A percentile compares a stretch with the other conserved stretches of the same genome.
These are phyloP conservation scores for Teleopsis dalmanni DNA, from an alignment of 1,140 invertebrate genomes.

Conservation along the genomic window DNA sequence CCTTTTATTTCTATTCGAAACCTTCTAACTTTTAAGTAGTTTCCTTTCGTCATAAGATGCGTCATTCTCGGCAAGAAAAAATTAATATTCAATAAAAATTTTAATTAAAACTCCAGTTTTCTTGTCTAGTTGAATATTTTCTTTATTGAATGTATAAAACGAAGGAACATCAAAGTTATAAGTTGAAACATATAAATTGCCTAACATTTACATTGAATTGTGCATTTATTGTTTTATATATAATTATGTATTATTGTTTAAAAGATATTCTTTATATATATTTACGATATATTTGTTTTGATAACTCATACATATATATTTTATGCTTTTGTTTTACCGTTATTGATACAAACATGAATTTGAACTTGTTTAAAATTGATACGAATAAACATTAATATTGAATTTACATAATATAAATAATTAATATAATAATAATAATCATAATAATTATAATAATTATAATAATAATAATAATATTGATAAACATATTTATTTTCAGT, in stretches of 20 bases:
- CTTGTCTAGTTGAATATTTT: too few species aligned
- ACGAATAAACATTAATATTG: slow-evolving; percentile 10
- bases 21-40: too few species aligned
- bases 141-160: slow-evolving; percentile 9
- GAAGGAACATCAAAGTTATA: slow-evolving; percentile 10
- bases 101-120: too few species aligned
- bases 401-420: not conserved
- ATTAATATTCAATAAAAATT: too few species aligned
- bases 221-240: not conserved
- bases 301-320: too few species aligned
- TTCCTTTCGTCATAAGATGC: too few species aligned
- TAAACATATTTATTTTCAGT: not conserved
- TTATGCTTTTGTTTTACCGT: too few species aligned
- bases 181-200: slow-evolving; percentile 7
- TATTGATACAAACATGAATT: slow-evolving; percentile 17
- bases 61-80: too few species aligned
- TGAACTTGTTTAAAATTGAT: slow-evolving; percentile 10
- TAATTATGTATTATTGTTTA: too few species aligned
- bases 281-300: too few species aligned
- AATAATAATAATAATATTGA: not conserved
- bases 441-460: slow-evolving; percentile 12
- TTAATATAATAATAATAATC: slow-evolving; percentile 6
- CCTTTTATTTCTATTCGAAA: too few species aligned
- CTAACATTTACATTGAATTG: slow-evolving; percentile 4
- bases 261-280: not conserved